Percentiles rank a stretch among this genome's conserved stretches.
Conservation (phyloP, 2,113 vertebrate genomes). For the Tachysurus fulvidraco region DNA sequence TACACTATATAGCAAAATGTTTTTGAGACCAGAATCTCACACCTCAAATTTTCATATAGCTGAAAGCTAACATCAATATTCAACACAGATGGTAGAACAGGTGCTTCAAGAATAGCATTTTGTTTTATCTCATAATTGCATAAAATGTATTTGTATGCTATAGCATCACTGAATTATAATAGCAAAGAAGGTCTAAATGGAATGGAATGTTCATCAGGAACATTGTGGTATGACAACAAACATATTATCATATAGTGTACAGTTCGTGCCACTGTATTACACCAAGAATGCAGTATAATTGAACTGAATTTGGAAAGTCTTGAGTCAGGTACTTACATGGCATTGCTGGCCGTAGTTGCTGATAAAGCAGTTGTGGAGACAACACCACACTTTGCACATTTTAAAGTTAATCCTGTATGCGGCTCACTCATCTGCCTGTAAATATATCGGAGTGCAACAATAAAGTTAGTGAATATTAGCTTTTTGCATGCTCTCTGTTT, state of each 20-base stretch:
- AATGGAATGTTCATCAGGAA: background rate
- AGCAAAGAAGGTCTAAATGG: background rate
- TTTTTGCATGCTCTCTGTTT: background rate
- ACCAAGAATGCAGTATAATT: constrained; percentile 49
- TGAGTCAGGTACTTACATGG: constrained; percentile 91
- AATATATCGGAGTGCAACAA: constrained; percentile 76
- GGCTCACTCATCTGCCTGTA: constrained; percentile 99
- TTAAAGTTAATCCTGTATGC: constrained; percentile 99
- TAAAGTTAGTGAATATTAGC: constrained; percentile 62
- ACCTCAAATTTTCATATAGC: background rate
- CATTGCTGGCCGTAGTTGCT: constrained; percentile 99
- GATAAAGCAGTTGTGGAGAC: constrained; percentile 99
- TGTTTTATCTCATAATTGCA: too few species aligned
- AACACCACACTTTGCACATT: constrained; percentile 99
- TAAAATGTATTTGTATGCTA: background rate
- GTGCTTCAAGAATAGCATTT: too few species aligned
- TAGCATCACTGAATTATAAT: background rate
- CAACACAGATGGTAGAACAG: background rate
- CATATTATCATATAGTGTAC: background rate
- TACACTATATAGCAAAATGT: background rate
- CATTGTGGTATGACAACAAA: background rate
- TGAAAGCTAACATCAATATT: background rate
- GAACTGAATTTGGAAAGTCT: constrained; percentile 60
- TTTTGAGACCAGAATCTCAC: background rate
- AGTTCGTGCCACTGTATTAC: background rate